Evolutionary conservation across 2,888 invertebrate species (phyloP), one percentile per base, ranked within the genome.

Genomic region (Nomada fucata): DNA sequence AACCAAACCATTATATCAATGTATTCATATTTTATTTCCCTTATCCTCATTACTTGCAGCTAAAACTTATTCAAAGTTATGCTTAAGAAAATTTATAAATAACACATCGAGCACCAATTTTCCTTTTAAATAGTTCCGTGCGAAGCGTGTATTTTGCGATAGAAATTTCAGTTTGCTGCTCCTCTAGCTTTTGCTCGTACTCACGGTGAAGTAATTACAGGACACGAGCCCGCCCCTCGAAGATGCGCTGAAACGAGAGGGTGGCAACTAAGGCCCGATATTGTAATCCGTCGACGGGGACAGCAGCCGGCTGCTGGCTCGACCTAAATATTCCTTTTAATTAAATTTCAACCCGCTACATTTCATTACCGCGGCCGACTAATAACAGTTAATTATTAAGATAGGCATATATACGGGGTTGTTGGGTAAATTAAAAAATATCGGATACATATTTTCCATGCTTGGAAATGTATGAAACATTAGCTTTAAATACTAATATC

Each of bases 311-410:
- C 57, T 76, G 71, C 61, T 57, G 55, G 57, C 79, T 80, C 79
- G 85, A 85, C 86, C 86, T 79, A 82, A 85, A 87, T 87, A 87
- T 83, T 79, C 76, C 72, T 83, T 87, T 88, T 88, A 88, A 88
- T 88, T 88, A 87, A 84, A 87, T 88, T 86, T 76, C 77, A 74
- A 42, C 57, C 42, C 47, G 69, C 76, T 78, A 81, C 73, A 67
- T 86, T 84, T 86, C 88, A 85, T 83, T 84, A 86, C 68, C 59
- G 47, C 70, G 47, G 20, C 65, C 50, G 29, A 47, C 63, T 79
- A 86, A 83, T 79, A 85, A 84, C 68, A 61, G 50, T 78, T 83
- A 80, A 83, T 80, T 78, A 85, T 74, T 73, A 59, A 82, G 61
- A 75, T 53, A 53, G 20, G 52, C 60, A 18, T 15, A 64, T 18